Percentiles rank a stretch among this genome's conserved stretches.
These are phyloP conservation scores for Argynnis bischoffii DNA, from an alignment of 2,888 invertebrate genomes.

Conservation along the genomic window DNA sequence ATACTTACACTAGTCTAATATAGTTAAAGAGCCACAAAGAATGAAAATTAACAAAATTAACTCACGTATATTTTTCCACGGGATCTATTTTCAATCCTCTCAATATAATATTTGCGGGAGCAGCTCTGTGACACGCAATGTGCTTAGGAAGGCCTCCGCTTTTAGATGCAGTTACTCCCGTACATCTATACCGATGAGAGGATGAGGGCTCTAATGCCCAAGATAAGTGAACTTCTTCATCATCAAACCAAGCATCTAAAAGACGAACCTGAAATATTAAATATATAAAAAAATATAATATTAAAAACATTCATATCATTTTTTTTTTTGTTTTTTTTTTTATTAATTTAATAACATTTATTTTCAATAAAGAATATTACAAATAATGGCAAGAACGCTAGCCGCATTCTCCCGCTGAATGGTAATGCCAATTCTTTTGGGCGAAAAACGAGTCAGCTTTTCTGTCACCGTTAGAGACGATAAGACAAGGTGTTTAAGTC, in stretches of 20 bases:
- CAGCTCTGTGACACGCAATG: constrained; percentile 71
- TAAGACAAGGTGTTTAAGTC: no score
- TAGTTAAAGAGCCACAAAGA: no score
- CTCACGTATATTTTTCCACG: constrained; percentile 69
- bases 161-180: constrained; percentile 68
- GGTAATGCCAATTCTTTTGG: no score
- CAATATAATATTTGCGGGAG: constrained; percentile 65
- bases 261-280: constrained; percentile 57
- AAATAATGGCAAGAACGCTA: background rate
- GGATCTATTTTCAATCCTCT: constrained; percentile 72
- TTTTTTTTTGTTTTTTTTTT: no score
- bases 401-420: no score
- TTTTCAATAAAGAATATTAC: background rate
- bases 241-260: constrained; percentile 69
- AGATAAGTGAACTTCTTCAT: constrained; percentile 70
- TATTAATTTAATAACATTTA: background rate
- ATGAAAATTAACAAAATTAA: constrained; percentile 29
- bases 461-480: no score
- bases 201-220: constrained; percentile 69
- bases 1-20: no score
- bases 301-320: background rate
- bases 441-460: no score
- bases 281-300: background rate
- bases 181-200: constrained; percentile 63
- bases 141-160: constrained; percentile 66